Percentiles rank a stretch among this genome's conserved stretches.
Evolutionary conservation across 2,113 vertebrate genomes (phyloP).

Genomic region (Psammodynastes pulverulentus): DNA sequence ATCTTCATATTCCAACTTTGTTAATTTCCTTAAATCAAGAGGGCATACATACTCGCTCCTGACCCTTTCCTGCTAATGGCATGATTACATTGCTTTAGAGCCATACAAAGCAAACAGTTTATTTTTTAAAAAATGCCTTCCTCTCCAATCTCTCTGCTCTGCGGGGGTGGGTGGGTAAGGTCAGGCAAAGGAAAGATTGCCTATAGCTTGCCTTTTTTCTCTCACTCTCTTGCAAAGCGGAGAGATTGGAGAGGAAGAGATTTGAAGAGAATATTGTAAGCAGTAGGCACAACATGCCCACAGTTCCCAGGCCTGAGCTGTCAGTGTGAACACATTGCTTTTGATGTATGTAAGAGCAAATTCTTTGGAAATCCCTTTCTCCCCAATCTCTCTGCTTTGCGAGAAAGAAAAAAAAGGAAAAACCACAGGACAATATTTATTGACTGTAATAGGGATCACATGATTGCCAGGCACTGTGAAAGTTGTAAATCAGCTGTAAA

Average conservation of each 20-base stretch:
- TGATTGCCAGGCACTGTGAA: not conserved
- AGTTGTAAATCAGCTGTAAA: not conserved
- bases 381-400: not conserved
- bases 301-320: not conserved
- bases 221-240: no score
- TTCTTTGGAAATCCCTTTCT: not conserved
- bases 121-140: not conserved
- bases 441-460: not conserved
- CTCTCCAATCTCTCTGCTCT: not conserved
- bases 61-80: not conserved
- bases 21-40: no score
- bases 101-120: not conserved
- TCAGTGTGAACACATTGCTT: not conserved
- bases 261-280: not conserved
- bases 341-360: not conserved
- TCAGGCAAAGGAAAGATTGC: not conserved
- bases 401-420: not conserved
- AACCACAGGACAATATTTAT: not conserved
- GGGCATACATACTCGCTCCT: not conserved
- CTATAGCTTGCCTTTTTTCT: no score
- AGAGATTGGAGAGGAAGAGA: not conserved
- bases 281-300: not conserved
- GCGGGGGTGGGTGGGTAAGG: not conserved
- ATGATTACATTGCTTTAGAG: not conserved
- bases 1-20: not conserved